phyloP scores from a whole-genome alignment of 1,140 invertebrate genomes.

The Drosophila ficusphila region DNA sequence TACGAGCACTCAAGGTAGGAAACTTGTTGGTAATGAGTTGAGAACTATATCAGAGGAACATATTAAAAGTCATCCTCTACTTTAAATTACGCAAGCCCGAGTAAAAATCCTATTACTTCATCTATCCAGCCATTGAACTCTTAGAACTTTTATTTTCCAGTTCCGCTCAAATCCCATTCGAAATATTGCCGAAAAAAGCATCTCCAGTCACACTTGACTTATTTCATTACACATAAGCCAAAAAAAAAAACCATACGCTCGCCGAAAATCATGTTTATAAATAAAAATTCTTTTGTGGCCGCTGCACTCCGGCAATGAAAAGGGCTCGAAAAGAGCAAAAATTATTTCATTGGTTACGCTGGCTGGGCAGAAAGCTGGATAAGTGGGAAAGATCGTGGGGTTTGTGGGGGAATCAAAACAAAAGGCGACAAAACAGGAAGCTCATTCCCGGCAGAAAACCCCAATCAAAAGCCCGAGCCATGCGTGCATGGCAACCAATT shows the following conservation, averaged over 20 bases:
- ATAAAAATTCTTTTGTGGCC: conserved; percentile 30
- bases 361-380: conserved; percentile 19
- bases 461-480: conserved; percentile 39
- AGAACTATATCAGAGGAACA: background rate
- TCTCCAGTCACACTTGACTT: conserved; percentile 54
- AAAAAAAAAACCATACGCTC: conserved; percentile 2
- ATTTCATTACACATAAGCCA: conserved; percentile 48
- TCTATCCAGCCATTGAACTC: background rate
- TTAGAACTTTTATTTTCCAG: background rate
- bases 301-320: conserved; percentile 26
- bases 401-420: conserved; percentile 19
- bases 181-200: conserved; percentile 10
- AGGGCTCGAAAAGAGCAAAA: conserved; percentile 30
- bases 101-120: conserved; percentile 15
- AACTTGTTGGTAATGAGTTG: background rate
- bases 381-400: conserved; percentile 20
- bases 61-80: background rate
- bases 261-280: conserved; percentile 21
- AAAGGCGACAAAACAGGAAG: conserved; percentile 41
- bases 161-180: background rate
- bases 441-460: conserved; percentile 12
- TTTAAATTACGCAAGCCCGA: background rate
- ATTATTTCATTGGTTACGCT: conserved; percentile 62
- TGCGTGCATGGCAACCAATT: conserved; percentile 40
- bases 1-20: background rate